These are phyloP conservation scores for Chitala chitala DNA, from an alignment of 2,113 vertebrate species.

Conservation along the genomic window DNA sequence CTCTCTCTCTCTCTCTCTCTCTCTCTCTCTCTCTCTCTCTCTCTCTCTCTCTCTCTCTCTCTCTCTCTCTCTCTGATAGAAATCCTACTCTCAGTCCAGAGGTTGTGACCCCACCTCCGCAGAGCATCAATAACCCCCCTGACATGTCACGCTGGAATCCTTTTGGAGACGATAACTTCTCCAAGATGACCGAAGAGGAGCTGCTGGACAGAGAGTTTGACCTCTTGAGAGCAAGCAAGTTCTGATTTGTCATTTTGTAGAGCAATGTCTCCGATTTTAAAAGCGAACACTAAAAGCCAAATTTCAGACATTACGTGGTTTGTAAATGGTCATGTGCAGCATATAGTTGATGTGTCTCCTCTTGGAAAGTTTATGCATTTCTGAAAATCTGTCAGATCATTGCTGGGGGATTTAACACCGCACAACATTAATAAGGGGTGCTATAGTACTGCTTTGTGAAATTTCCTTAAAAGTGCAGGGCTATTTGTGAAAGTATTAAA, in stretches of 20 bases:
- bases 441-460: too few relatives aligned
- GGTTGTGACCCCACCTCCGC: constrained; percentile 58
- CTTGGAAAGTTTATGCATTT: background rate
- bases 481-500: background rate
- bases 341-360: background rate
- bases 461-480: too few relatives aligned
- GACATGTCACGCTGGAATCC: constrained; percentile 98
- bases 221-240: constrained; percentile 96
- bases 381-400: too few relatives aligned
- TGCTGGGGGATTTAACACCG: too few relatives aligned
- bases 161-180: constrained; percentile 96
- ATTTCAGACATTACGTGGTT: background rate
- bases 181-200: constrained; percentile 91
- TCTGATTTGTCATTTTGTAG: too few relatives aligned
- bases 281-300: too few relatives aligned
- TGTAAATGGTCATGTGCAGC: background rate
- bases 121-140: constrained; percentile 76
- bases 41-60: too few relatives aligned
- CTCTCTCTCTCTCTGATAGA: constrained; percentile 41
- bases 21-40: too few relatives aligned
- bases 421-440: too few relatives aligned
- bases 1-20: too few relatives aligned
- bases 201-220: constrained; percentile 95
- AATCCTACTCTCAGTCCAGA: constrained; percentile 63
- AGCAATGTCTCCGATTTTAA: too few relatives aligned